Percentiles rank a stretch among this genome's conserved stretches.
phyloP scores from a whole-genome alignment of 2,888 invertebrate species.

The Erebia epiphron region DNA sequence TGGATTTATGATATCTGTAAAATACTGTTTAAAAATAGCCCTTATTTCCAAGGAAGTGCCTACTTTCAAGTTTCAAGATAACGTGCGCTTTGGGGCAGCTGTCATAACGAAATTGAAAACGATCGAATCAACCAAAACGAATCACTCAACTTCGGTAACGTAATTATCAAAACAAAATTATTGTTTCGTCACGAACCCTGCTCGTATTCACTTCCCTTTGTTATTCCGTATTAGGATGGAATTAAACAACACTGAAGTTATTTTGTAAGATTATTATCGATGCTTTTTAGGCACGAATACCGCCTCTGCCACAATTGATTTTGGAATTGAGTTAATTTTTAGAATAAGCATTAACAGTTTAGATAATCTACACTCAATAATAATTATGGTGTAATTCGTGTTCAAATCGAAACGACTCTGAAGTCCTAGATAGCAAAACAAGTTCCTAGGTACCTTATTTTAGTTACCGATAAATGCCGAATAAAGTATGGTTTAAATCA shows the following conservation, averaged over 20 bases:
- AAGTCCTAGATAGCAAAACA: too few relatives aligned
- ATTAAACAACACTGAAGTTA: constrained; percentile 17
- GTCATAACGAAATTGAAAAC: constrained; percentile 62
- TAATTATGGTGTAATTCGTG: too few relatives aligned
- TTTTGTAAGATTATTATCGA: neutral
- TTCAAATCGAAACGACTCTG: too few relatives aligned
- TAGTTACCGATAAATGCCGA: too few relatives aligned
- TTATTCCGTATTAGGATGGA: constrained; percentile 23
- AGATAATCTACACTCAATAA: too few relatives aligned
- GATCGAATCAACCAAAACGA: constrained; percentile 68
- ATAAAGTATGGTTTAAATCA: too few relatives aligned
- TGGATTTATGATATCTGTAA: too few relatives aligned
- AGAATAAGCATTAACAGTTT: too few relatives aligned
- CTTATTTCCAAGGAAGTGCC: neutral
- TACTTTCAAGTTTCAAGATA: neutral
- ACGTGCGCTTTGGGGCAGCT: constrained; percentile 48
- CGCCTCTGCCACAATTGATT: neutral
- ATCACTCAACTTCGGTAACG: constrained; percentile 66
- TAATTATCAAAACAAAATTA: constrained; percentile 75
- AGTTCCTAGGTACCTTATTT: too few relatives aligned
- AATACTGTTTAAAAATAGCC: too few relatives aligned
- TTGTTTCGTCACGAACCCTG: constrained; percentile 70
- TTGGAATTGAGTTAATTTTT: too few relatives aligned
- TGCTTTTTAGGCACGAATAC: neutral
- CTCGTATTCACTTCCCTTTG: constrained; percentile 44